phyloP scores from a whole-genome alignment of 2,113 vertebrate genomes.

The Manacus vitellinus region DNA sequence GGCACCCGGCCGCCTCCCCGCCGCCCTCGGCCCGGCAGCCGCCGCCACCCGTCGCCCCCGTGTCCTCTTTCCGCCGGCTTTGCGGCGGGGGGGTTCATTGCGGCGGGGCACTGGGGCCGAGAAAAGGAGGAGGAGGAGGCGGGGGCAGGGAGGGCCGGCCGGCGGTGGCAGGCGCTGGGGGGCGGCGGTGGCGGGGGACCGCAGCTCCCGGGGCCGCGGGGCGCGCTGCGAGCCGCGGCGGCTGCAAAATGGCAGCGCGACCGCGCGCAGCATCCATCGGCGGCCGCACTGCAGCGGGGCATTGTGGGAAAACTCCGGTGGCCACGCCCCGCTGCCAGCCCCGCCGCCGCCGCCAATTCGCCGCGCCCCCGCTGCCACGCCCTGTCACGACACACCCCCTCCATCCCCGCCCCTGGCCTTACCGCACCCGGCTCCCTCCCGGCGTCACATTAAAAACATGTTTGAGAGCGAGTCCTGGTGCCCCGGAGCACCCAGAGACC shows the following conservation, averaged over 20 bases:
- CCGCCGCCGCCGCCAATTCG: too few species aligned
- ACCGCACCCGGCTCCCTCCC: not conserved
- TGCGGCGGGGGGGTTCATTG: conserved; percentile 67
- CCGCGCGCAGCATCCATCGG: conserved; percentile 82
- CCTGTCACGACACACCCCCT: too few species aligned
- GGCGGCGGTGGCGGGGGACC: not conserved
- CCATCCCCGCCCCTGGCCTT: too few species aligned
- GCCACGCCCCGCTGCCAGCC: conserved; percentile 58
- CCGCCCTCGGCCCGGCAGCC: conserved; percentile 75
- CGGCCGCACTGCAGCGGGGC: conserved; percentile 75
- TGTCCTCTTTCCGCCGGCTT: conserved; percentile 64
- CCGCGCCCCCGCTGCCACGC: not conserved
- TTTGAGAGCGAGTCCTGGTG: accelerated
- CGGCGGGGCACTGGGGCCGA: not conserved
- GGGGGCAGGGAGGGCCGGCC: not conserved
- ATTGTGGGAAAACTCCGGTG: conserved; percentile 85
- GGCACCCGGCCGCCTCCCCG: conserved; percentile 56
- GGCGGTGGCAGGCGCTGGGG: not conserved
- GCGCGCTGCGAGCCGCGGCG: conserved; percentile 29
- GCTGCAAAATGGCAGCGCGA: conserved; percentile 81
- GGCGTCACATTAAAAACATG: accelerated
- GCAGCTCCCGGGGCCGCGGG: not conserved
- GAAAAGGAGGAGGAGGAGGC: not conserved
- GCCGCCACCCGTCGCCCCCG: conserved; percentile 57
- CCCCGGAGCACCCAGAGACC: accelerated